Percentiles rank a stretch among this genome's conserved stretches.
Evolutionary conservation across 2,888 invertebrate species (phyloP).

Genomic region (Lochmaea crataegi): DNA sequence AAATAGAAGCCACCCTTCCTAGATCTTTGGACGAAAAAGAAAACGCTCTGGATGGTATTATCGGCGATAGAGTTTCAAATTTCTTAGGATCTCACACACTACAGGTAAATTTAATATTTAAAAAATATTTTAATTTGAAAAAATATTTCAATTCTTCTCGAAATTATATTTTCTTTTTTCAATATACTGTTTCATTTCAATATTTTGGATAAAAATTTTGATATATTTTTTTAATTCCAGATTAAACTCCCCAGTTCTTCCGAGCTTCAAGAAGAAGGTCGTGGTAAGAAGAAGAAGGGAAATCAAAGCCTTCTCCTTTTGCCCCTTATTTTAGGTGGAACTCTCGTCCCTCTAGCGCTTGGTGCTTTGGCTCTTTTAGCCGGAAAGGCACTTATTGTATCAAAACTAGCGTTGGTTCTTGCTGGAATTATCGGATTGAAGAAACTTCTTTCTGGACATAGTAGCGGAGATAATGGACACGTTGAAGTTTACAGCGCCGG

Average conservation of each 20-base stretch:
- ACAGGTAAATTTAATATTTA: constrained; percentile 69
- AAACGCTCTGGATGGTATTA: constrained; percentile 78
- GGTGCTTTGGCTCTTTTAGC: constrained; percentile 85
- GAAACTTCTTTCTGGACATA: constrained; percentile 78
- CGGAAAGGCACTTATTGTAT: constrained; percentile 87
- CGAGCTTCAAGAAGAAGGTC: constrained; percentile 68
- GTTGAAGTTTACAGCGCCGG: constrained; percentile 73
- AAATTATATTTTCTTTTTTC: neutral
- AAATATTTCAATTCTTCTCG: too few species aligned
- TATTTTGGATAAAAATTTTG: neutral
- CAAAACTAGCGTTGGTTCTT: constrained; percentile 83
- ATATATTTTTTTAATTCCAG: constrained; percentile 62
- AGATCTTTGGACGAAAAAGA: constrained; percentile 79
- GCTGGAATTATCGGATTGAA: constrained; percentile 88
- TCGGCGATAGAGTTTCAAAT: constrained; percentile 77
- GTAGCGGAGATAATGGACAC: constrained; percentile 71
- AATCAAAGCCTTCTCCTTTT: constrained; percentile 80
- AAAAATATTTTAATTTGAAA: neutral
- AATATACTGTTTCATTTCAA: neutral
- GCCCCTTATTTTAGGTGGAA: constrained; percentile 83
- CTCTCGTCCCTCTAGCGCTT: constrained; percentile 83
- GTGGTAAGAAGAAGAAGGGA: constrained; percentile 78
- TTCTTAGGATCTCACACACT: constrained; percentile 84
- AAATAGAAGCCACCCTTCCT: constrained; percentile 79
- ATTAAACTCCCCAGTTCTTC: constrained; percentile 80